These are phyloP conservation scores for Chaitophorus viminalis DNA, from an alignment of 2,888 invertebrate genomes.

Conservation along the genomic window DNA sequence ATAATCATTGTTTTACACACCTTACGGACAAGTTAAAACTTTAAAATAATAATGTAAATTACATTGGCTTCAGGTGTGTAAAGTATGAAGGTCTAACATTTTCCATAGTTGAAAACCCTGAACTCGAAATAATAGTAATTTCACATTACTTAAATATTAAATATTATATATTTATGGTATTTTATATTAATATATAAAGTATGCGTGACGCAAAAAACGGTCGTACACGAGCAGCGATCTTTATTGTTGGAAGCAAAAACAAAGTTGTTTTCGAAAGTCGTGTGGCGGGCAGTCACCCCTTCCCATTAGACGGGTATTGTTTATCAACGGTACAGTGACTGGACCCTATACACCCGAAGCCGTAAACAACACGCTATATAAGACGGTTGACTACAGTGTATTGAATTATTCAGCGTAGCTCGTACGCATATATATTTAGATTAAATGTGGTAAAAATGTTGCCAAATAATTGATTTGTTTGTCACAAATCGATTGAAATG, in stretches of 20 bases:
- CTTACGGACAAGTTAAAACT: conserved; percentile 1
- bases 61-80: background rate
- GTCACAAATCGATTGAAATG: too few species aligned
- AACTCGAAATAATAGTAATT: conserved; percentile 32
- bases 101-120: background rate
- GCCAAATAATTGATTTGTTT: too few species aligned
- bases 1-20: background rate
- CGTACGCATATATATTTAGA: too few species aligned
- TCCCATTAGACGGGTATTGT: conserved; percentile 29
- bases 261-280: conserved; percentile 19
- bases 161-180: too few species aligned
- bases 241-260: conserved; percentile 16
- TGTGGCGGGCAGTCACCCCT: background rate
- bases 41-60: conserved; percentile 37
- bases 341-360: background rate
- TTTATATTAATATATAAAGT: background rate
- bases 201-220: background rate
- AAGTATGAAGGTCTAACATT: conserved; percentile 9
- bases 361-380: too few species aligned
- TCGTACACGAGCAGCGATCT: background rate
- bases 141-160: conserved; percentile 28
- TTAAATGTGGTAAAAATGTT: background rate
- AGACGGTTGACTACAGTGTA: too few species aligned
- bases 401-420: background rate
- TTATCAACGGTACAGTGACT: background rate